Evolutionary conservation across 2,888 invertebrate genomes (phyloP).

Genomic region (Pristionchus arcanus): DNA sequence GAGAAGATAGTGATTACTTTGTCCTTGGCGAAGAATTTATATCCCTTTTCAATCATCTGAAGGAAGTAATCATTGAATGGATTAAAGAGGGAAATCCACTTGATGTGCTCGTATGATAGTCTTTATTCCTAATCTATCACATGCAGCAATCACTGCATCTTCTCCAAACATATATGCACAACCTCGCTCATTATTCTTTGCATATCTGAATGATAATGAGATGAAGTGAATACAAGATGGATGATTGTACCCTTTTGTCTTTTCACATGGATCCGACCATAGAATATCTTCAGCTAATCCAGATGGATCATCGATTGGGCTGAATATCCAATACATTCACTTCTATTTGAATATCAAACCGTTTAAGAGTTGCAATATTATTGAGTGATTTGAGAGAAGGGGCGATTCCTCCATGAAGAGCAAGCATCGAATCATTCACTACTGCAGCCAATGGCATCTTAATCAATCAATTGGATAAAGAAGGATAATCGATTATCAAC

Average conservation of each 20-base stretch:
- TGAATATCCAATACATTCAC: neutral
- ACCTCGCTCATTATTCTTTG: constrained; percentile 55
- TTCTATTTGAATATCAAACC: constrained; percentile 44
- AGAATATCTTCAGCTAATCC: constrained; percentile 63
- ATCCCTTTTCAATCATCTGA: constrained; percentile 59
- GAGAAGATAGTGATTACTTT: constrained; percentile 60
- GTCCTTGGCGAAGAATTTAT: constrained; percentile 56
- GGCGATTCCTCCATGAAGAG: constrained; percentile 65
- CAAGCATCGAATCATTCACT: constrained; percentile 63
- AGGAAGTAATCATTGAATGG: neutral
- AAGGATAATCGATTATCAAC: neutral
- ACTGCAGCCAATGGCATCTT: constrained; percentile 66
- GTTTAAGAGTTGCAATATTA: constrained; percentile 63
- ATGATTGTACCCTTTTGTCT: neutral
- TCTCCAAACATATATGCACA: constrained; percentile 59
- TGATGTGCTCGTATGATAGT: constrained; percentile 61
- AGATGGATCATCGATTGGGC: constrained; percentile 33
- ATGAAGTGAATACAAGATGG: neutral
- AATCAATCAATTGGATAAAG: neutral
- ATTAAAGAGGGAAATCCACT: constrained; percentile 25
- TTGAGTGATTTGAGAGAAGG: constrained; percentile 64
- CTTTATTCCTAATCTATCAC: constrained; percentile 57
- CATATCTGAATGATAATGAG: constrained; percentile 7
- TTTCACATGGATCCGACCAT: constrained; percentile 64
- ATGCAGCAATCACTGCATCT: constrained; percentile 60